A percentile compares a stretch with the other conserved stretches of the same genome.
These are phyloP conservation scores for Oncorhynchus masou DNA, from an alignment of 2,113 vertebrate species.

Conservation along the genomic window DNA sequence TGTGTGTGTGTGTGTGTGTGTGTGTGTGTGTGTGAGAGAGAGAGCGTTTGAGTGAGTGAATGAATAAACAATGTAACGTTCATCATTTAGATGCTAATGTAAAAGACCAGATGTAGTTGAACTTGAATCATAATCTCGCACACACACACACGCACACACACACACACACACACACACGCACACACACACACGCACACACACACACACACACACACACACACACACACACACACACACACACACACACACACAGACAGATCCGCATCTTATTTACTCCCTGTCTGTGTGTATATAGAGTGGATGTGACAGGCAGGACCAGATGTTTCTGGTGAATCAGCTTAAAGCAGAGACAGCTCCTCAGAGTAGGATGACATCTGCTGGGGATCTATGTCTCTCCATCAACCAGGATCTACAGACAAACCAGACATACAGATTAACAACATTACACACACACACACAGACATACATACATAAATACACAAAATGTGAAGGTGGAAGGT, in stretches of 20 bases:
- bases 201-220: no score
- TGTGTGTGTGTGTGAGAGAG: not conserved
- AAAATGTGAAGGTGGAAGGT: not conserved
- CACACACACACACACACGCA: not conserved
- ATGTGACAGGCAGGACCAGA: slow-evolving; percentile 24
- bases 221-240: not conserved
- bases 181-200: no score
- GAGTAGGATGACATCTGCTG: not conserved
- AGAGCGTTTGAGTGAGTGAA: not conserved
- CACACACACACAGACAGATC: slow-evolving; percentile 8
- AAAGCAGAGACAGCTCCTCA: slow-evolving; percentile 21
- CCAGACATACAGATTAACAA: slow-evolving; percentile 13
- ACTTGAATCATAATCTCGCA: not conserved
- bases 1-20: not conserved
- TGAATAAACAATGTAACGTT: not conserved
- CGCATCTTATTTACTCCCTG: slow-evolving; percentile 19
- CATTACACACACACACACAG: slow-evolving; percentile 5
- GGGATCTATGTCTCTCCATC: slow-evolving; percentile 35
- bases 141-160: not conserved
- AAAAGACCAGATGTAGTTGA: not conserved
- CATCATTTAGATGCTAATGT: not conserved
- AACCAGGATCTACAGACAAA: slow-evolving; percentile 29
- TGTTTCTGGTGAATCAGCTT: slow-evolving; percentile 46
- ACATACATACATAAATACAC: not conserved
- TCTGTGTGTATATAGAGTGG: slow-evolving; percentile 4